Evolutionary conservation across 2,888 invertebrate species (phyloP), one percentile per base, ranked within the genome.

Genomic region (Mechanitis mazaeus): DNA sequence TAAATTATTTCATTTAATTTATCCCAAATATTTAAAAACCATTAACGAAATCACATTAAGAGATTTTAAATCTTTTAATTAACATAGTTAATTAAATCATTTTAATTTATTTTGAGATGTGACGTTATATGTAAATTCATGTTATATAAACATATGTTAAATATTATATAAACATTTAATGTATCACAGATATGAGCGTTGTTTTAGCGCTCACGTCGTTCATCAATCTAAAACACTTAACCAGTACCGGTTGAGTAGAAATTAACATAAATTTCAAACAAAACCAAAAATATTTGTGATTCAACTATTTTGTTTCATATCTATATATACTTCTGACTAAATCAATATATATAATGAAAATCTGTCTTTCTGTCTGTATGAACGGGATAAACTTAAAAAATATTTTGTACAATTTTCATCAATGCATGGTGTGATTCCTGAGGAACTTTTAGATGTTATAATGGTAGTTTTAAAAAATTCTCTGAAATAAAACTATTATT

Each of bases 201-300:
- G 68, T 75, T 70, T 71, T 74, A 74, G 69, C 46, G 64, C 57
- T 63, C 63, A 45, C 20, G 38, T 54, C 63, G 56, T 60, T 65
- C 72, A 71, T 74, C 74, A 72, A 72, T 75, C 70, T 58, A 66
- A 58, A 66, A 65, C 72, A 70, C 71, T 73, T 72, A 73, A 71
- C 60, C 64, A 69, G 56, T 63, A 58, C 69, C 63, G 65, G 66
- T 66, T 60, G 69, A 70, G 70, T 68, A 69, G 69, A 68, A 75
- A 75, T 75, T 74, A 77, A 66, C 73, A 75, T 77, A 70, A 69
- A 72, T 67, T 64, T 59, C 56, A 54, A 38, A 28, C 55, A 42
- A 12, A 33, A 64, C 55, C 58, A 45, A 53, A 58, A n/a, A 31
- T 31, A 31, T 31, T 12, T 20, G 20, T 47, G 35, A 58, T 50